phyloP scores from a whole-genome alignment of 2,797 vertebrate genomes.

The Lepilemur ruficaudatus region DNA sequence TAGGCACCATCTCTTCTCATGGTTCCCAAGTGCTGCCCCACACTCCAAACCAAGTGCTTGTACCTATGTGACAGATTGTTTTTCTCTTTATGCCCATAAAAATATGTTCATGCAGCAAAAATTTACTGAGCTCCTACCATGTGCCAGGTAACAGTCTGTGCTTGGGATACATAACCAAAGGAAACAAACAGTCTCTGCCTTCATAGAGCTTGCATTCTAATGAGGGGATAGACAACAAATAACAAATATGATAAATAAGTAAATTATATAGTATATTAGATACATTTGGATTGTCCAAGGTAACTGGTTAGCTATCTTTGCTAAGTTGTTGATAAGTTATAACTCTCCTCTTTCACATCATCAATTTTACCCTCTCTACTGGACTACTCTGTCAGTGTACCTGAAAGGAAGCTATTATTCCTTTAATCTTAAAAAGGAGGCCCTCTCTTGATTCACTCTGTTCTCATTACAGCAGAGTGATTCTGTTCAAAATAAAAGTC shows the following conservation, averaged over 20 bases:
- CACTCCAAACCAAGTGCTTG: background rate
- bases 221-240: background rate
- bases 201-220: background rate
- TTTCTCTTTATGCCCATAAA: slow-evolving; percentile 8
- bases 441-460: slow-evolving; percentile 20
- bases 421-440: background rate
- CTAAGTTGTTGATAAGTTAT: background rate
- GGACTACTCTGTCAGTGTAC: background rate
- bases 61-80: background rate
- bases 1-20: background rate
- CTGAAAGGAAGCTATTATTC: slow-evolving; percentile 16
- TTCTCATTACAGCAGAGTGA: slow-evolving; percentile 10
- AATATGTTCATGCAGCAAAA: background rate
- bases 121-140: background rate
- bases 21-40: background rate
- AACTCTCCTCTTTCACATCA: background rate
- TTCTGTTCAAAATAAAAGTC: background rate
- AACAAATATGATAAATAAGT: background rate
- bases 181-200: background rate
- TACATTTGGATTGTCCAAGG: background rate
- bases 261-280: background rate
- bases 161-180: background rate
- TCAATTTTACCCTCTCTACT: background rate
- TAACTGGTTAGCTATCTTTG: slow-evolving; percentile 6
- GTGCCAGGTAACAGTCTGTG: background rate